Conservation (phyloP, 2,113 vertebrate species). For the Prochilodus magdalenae region DNA sequence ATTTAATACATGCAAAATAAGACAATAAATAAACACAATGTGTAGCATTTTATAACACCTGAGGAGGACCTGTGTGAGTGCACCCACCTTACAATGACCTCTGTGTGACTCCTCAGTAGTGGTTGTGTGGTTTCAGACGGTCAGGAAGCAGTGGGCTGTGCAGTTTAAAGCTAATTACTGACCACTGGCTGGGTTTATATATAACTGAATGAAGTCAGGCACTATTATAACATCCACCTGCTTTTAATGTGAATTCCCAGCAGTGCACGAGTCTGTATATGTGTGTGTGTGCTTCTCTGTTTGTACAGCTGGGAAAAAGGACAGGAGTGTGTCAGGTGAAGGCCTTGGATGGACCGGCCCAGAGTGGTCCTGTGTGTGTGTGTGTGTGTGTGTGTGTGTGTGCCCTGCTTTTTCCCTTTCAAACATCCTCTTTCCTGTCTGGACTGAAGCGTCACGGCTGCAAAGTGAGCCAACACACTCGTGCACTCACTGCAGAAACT, state of each 20-base stretch:
- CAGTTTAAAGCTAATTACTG: constrained; percentile 18
- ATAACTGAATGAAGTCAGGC: constrained; percentile 19
- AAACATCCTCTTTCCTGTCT: constrained; percentile 56
- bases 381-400: constrained; percentile 25
- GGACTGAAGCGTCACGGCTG: constrained; percentile 11
- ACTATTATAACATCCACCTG: constrained; percentile 50
- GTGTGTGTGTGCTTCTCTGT: constrained; percentile 39
- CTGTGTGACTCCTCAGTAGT: background rate
- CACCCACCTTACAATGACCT: background rate
- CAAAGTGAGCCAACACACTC: constrained; percentile 12
- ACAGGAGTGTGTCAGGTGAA: constrained; percentile 53
- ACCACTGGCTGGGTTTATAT: constrained; percentile 15
- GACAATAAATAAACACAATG: background rate
- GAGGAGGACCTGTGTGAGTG: constrained; percentile 19
- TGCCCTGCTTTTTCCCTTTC: constrained; percentile 36
- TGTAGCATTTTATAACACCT: background rate
- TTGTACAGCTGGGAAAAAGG: constrained; percentile 45
- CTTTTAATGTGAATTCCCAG: constrained; percentile 4
- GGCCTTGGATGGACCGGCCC: constrained; percentile 22
- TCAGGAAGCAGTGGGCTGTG: constrained; percentile 26
- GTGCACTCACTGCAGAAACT: constrained; percentile 3
- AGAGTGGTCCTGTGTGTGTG: constrained; percentile 26
- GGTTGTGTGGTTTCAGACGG: background rate
- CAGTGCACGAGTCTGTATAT: background rate
- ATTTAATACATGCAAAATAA: background rate